A percentile compares a stretch with the other conserved stretches of the same genome.
Evolutionary conservation across 1,140 invertebrate genomes (phyloP).

Genomic region (Tetramorium simillimum): DNA sequence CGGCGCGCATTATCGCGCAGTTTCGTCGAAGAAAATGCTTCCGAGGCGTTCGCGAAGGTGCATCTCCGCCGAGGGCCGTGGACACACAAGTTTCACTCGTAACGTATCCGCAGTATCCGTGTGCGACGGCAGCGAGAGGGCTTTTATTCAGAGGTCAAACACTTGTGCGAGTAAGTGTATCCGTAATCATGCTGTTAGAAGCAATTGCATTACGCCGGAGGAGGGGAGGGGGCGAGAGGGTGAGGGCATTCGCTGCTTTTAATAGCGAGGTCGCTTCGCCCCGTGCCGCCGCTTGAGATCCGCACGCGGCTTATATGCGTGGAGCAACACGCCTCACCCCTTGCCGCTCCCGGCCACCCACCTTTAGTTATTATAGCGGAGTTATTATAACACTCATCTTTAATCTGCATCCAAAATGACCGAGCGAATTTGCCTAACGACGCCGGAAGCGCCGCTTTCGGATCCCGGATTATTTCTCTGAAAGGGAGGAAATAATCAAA

Average conservation of each 20-base stretch:
- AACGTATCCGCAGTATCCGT: not conserved
- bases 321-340: too few relatives aligned
- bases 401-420: conserved; percentile 28
- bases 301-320: not conserved
- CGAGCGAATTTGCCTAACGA: conserved; percentile 18
- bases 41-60: too few relatives aligned
- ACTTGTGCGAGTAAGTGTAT: not conserved
- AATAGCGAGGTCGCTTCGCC: not conserved
- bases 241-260: not conserved
- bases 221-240: too few relatives aligned
- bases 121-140: not conserved
- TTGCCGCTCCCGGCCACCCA: too few relatives aligned
- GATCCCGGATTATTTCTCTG: not conserved
- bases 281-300: not conserved
- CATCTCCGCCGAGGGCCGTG: not conserved
- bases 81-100: not conserved
- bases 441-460: not conserved
- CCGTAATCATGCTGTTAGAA: conserved; percentile 15
- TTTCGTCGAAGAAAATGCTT: not conserved
- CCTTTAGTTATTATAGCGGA: too few relatives aligned
- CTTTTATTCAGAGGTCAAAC: not conserved
- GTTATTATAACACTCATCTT: not conserved
- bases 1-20: not conserved
- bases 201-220: conserved; percentile 10
- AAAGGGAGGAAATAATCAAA: conserved; percentile 48